Conservation (phyloP, 2,888 invertebrate species). For the Agriotes lineatus region DNA sequence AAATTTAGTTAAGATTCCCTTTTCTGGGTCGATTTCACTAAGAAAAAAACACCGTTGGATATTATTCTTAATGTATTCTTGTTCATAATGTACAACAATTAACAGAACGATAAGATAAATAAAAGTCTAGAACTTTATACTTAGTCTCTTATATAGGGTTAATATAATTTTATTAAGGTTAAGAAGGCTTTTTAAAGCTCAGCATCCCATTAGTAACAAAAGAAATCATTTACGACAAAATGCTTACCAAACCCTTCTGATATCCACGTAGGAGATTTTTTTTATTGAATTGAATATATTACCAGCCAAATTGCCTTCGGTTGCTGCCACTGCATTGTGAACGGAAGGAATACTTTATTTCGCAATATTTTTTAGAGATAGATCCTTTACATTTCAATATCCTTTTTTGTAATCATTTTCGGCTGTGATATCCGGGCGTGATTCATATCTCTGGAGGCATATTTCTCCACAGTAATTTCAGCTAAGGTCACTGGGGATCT, state of each 20-base stretch:
- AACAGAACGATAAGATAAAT: too few relatives aligned
- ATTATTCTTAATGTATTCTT: too few relatives aligned
- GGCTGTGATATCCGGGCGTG: constrained; percentile 42
- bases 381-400: constrained; percentile 38
- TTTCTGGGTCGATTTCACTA: too few relatives aligned
- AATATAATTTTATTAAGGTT: too few relatives aligned
- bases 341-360: constrained; percentile 36
- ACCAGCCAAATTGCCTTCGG: constrained; percentile 36
- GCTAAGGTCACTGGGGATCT: constrained; percentile 43
- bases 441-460: constrained; percentile 47
- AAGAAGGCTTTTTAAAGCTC: too few relatives aligned
- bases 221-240: neutral
- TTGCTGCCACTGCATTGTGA: constrained; percentile 35
- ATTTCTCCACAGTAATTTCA: constrained; percentile 38
- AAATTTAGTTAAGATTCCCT: too few relatives aligned
- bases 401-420: constrained; percentile 40
- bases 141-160: too few relatives aligned
- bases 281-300: constrained; percentile 39
- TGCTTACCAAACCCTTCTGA: constrained; percentile 16
- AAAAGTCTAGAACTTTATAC: too few relatives aligned
- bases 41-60: too few relatives aligned
- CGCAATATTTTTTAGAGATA: constrained; percentile 35
- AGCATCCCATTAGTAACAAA: too few relatives aligned
- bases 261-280: constrained; percentile 22
- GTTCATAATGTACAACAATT: too few relatives aligned